Evolutionary conservation across 2,113 vertebrate species (phyloP), one percentile per base, ranked within the genome.

Genomic region (Ia io): DNA sequence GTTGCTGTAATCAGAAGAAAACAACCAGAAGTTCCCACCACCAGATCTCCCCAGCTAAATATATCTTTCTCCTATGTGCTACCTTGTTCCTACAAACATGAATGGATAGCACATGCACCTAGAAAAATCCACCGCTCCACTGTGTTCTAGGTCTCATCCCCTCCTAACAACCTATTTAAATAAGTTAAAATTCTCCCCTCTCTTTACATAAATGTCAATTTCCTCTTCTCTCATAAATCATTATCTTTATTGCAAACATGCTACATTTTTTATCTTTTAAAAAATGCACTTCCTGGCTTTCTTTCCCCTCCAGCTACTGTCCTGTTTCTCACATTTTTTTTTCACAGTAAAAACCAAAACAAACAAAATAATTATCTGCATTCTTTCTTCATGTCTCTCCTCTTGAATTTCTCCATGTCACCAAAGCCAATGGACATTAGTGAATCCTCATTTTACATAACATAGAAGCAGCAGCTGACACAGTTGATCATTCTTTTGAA

Each of bases 201-300:
- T 30, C 3, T 82, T 14, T 32, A 1, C 4, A 35, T 70, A 32
- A 32, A 28, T 25, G 4, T 76, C n/a, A 84, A 42, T 65, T 44
- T 88, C 44, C 4, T 76, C 32, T 32, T 65, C n/a, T n/a, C 18
- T 59, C 35, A 53, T 80, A 78, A 74, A 35, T 56, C 17, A 77
- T 42, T 91, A 40, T 90, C 35, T 71, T 94, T 94, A 95, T 89
- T 61, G 42, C 0, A 61, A 91, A 56, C 35, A 80, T 76, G 44
- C 3, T 96, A 61, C 69, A 32, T 30, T 85, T 65, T 69, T 80
- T 49, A 71, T 28, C 28, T 87, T 90, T 3, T 47, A 74, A 94
- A 79, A 86, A 87, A 88, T 40, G 6, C 32, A 88, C 77, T 63
- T 84, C 16, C 76, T 88, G 67, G 44, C 13, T 20, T 23, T 80